Percentiles rank a stretch among this genome's conserved stretches.
These are phyloP conservation scores for Microplitis deprimator DNA, from an alignment of 2,888 invertebrate genomes.

Conservation along the genomic window DNA sequence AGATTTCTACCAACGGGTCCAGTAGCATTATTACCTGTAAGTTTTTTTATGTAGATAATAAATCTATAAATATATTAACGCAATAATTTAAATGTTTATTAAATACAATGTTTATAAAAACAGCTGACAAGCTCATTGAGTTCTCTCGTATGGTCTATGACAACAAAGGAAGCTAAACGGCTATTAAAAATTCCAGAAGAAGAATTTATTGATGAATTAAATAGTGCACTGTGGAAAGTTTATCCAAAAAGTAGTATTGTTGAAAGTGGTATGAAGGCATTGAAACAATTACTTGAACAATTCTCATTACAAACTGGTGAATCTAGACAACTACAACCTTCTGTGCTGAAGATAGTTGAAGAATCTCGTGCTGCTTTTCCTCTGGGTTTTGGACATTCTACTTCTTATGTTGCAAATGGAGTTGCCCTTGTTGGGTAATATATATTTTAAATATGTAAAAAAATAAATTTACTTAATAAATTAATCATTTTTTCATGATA, in stretches of 20 bases:
- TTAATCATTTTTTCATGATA: too few relatives aligned
- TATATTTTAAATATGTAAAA: conserved; percentile 22
- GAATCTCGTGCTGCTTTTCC: conserved; percentile 91
- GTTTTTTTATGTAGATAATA: conserved; percentile 51
- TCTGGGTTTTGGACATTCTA: conserved; percentile 90
- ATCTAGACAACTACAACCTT: conserved; percentile 80
- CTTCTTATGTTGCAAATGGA: conserved; percentile 85
- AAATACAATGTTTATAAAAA: conserved; percentile 49
- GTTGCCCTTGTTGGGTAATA: conserved; percentile 89
- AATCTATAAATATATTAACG: neutral
- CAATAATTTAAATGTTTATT: conserved; percentile 21
- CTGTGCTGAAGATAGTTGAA: conserved; percentile 75
- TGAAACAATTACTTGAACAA: conserved; percentile 70
- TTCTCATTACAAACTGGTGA: conserved; percentile 73
- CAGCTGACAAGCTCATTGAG: conserved; percentile 82
- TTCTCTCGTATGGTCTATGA: conserved; percentile 96
- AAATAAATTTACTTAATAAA: too few relatives aligned
- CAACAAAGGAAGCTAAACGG: conserved; percentile 81
- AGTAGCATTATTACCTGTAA: conserved; percentile 89
- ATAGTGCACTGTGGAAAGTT: conserved; percentile 85
- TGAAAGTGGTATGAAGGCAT: conserved; percentile 74
- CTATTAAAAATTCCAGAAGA: conserved; percentile 81
- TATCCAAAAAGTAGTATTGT: conserved; percentile 74
- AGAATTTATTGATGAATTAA: conserved; percentile 89
- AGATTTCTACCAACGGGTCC: conserved; percentile 94